Percentiles rank a stretch among this genome's conserved stretches.
These are phyloP conservation scores for Sclerurus mexicanus DNA, from an alignment of 2,113 vertebrate species.

Conservation along the genomic window DNA sequence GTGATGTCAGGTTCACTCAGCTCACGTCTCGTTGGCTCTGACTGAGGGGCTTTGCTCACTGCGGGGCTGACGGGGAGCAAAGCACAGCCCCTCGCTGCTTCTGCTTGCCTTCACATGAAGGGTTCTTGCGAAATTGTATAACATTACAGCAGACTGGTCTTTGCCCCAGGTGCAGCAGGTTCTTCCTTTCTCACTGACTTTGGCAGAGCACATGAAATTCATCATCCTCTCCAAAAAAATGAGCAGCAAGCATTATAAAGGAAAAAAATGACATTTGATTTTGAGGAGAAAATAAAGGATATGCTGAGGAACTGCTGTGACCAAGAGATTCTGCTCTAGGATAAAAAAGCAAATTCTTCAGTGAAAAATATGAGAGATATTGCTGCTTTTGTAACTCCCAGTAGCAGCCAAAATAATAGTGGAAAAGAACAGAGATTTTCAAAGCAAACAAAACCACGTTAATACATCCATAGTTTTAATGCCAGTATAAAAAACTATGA, in stretches of 20 bases:
- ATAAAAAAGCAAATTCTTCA: not conserved
- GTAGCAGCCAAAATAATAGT: not conserved
- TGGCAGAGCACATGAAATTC: not conserved
- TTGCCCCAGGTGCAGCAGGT: not conserved
- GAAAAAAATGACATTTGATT: not conserved
- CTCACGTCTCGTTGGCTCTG: not conserved
- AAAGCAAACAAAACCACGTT: not conserved
- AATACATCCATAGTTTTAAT: not conserved
- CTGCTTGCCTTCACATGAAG: not conserved
- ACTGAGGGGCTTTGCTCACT: not conserved
- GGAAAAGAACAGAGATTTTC: not conserved
- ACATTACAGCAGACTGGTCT: not conserved
- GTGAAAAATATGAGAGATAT: not conserved
- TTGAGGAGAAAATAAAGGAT: not conserved
- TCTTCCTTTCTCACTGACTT: not conserved
- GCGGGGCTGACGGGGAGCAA: not conserved
- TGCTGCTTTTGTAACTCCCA: not conserved
- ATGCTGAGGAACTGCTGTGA: not conserved
- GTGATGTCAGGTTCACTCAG: slow-evolving; percentile 16
- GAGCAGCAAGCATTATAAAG: not conserved
- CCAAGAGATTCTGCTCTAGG: not conserved
- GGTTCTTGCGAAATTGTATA: not conserved
- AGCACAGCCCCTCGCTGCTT: not conserved
- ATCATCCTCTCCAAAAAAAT: not conserved
- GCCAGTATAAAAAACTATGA: not conserved